Evolutionary conservation across 2,888 invertebrate genomes (phyloP).

Genomic region (Campoplex nolae): DNA sequence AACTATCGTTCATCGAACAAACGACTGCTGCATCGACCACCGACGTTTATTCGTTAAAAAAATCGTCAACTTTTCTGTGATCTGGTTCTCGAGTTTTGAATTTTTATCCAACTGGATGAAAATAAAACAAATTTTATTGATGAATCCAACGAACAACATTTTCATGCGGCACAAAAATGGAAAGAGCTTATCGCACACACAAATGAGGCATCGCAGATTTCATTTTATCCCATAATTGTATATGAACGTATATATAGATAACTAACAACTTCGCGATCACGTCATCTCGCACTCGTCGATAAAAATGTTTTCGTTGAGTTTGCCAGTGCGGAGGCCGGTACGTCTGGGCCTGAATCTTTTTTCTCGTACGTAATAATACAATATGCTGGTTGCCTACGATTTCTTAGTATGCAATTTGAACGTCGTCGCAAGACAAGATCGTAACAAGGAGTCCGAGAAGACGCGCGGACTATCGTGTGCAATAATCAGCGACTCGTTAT

Average conservation of each 20-base stretch:
- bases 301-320: conserved; percentile 56
- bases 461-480: conserved; percentile 21
- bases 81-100: no score
- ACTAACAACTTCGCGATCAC: background rate
- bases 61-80: no score
- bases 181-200: background rate
- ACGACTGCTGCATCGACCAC: no score
- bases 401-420: conserved; percentile 1
- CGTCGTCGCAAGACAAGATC: conserved; percentile 8
- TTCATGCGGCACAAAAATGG: background rate
- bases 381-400: background rate
- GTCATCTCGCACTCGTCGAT: conserved; percentile 31
- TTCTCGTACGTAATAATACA: conserved; percentile 11
- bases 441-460: conserved; percentile 5
- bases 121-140: no score
- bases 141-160: background rate
- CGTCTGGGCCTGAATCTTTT: conserved; percentile 3
- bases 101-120: no score
- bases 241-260: conserved; percentile 1
- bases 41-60: no score
- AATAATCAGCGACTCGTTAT: conserved; percentile 50
- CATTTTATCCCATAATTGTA: background rate
- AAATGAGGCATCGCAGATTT: conserved; percentile 1
- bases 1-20: no score
- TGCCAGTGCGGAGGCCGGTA: conserved; percentile 2